Conservation (phyloP, 2,797 vertebrate genomes). For the Megaceryle alcyon region DNA sequence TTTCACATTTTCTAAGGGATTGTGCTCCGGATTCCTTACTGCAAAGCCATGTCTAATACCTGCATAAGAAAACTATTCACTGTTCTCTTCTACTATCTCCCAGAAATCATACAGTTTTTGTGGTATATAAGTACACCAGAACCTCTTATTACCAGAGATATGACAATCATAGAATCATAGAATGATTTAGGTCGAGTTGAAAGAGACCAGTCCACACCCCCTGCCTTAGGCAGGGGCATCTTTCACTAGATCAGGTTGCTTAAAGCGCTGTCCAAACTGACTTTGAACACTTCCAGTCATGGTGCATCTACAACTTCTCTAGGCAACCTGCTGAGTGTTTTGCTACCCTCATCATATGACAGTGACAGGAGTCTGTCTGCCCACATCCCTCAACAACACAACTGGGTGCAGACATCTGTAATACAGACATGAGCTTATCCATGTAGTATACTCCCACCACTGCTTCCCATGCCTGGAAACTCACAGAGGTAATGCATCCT, state of each 20-base stretch:
- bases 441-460: neutral
- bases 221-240: neutral
- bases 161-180: neutral
- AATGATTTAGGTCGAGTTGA: neutral
- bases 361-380: neutral
- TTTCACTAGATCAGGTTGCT: neutral
- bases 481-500: neutral
- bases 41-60: neutral
- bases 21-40: neutral
- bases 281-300: neutral
- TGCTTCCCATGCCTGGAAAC: neutral
- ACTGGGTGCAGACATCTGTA: neutral
- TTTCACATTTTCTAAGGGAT: neutral
- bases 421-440: neutral
- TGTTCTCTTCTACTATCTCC: neutral
- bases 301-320: neutral
- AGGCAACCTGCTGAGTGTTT: neutral
- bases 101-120: neutral
- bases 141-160: neutral
- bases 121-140: neutral
- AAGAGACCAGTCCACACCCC: neutral
- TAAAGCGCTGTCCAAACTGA: neutral
- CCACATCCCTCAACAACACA: neutral
- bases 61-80: neutral
- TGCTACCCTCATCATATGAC: accelerated